A percentile compares a stretch with the other conserved stretches of the same genome.
These are phyloP conservation scores for Leptinotarsa haldemani DNA, from an alignment of 2,888 invertebrate genomes.

Conservation along the genomic window DNA sequence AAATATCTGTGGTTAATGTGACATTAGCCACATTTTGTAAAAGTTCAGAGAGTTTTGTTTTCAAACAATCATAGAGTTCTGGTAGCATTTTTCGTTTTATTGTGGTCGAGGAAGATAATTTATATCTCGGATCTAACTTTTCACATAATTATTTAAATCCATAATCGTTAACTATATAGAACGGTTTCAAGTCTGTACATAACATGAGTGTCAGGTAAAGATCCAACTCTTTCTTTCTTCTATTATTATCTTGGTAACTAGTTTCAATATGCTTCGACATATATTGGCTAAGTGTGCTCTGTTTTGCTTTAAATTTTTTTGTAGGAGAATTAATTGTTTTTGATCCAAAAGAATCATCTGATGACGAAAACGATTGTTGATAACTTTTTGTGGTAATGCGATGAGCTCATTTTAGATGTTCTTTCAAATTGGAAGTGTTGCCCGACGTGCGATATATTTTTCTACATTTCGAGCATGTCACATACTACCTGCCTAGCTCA, in stretches of 20 bases:
- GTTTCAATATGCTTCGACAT: not conserved
- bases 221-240: not conserved
- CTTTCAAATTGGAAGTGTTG: constrained; percentile 1
- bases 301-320: not conserved
- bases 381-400: not conserved
- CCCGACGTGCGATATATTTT: constrained; percentile 2
- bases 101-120: not conserved
- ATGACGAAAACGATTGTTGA: not conserved
- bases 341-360: not conserved
- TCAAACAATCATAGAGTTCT: not conserved
- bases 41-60: not conserved
- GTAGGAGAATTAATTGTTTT: not conserved
- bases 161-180: not conserved
- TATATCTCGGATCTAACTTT: not conserved
- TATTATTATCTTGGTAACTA: not conserved
- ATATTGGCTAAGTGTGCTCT: not conserved
- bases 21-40: not conserved
- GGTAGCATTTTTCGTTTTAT: not conserved
- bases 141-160: not conserved
- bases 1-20: not conserved
- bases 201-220: not conserved
- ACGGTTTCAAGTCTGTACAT: not conserved
- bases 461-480: constrained; percentile 3
- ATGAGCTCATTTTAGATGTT: constrained; percentile 6
- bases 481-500: not conserved